Conservation (phyloP, 1,140 invertebrate genomes). For the Drosophila suzukii region DNA sequence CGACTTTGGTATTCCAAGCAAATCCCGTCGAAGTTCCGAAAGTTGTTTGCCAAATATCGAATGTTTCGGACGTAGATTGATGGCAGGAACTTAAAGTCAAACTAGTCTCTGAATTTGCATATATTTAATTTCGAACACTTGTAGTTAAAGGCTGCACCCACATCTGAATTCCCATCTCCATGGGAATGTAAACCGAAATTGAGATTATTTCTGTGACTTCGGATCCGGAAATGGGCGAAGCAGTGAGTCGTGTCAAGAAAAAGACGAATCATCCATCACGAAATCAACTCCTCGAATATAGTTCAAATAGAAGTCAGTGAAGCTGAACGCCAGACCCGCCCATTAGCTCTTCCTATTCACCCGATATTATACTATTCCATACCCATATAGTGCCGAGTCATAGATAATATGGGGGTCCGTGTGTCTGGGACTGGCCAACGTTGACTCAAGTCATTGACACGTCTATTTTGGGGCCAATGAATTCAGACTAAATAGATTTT, state of each 20-base stretch:
- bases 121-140: constrained; percentile 16
- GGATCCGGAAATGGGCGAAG: constrained; percentile 41
- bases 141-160: constrained; percentile 1
- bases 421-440: constrained; percentile 1
- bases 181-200: constrained; percentile 4
- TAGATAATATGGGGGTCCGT: constrained; percentile 1
- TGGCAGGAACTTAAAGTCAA: constrained; percentile 2
- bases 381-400: constrained; percentile 15
- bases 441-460: constrained; percentile 39
- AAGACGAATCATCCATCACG: constrained; percentile 6
- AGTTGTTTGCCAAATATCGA: constrained; percentile 44
- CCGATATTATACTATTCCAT: not conserved
- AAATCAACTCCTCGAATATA: constrained; percentile 20
- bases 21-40: constrained; percentile 11
- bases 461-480: constrained; percentile 36
- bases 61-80: constrained; percentile 34
- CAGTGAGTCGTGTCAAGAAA: constrained; percentile 35
- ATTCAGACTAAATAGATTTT: constrained; percentile 19
- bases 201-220: not conserved
- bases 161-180: not conserved
- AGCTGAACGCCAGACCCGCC: constrained; percentile 26
- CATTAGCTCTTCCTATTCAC: constrained; percentile 20
- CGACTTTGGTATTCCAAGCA: constrained; percentile 5
- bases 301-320: constrained; percentile 30
- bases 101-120: constrained; percentile 26